These are phyloP conservation scores for Oscheius sp. DNA, from an alignment of 2,888 invertebrate species.

Conservation along the genomic window DNA sequence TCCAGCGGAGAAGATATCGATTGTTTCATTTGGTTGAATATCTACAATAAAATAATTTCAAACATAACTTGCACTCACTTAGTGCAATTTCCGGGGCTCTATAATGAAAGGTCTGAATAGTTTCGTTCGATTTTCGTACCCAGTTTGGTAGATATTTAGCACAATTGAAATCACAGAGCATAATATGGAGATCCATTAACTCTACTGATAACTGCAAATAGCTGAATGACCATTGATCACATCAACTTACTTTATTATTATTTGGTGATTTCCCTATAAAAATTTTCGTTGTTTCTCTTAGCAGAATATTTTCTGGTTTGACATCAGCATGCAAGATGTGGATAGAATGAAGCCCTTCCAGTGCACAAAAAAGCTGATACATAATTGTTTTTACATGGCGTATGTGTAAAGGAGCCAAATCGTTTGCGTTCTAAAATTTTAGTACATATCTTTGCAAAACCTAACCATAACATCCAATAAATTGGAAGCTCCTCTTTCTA, in stretches of 20 bases:
- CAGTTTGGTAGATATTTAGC: not conserved
- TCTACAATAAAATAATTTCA: not conserved
- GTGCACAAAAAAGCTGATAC: not conserved
- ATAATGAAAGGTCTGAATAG: slow-evolving; percentile 17
- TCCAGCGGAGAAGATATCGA: slow-evolving; percentile 4
- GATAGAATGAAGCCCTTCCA: not conserved
- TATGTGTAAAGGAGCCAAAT: not conserved
- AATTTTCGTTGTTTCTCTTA: not conserved
- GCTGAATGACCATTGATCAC: no score
- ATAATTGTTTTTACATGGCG: slow-evolving; percentile 3
- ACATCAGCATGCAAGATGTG: not conserved
- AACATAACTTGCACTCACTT: not conserved
- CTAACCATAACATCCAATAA: slow-evolving; percentile 1
- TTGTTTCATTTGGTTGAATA: not conserved
- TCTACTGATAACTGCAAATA: not conserved
- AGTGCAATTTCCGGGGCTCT: slow-evolving; percentile 17
- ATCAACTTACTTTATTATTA: not conserved
- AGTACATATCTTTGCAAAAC: not conserved
- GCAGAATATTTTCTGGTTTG: slow-evolving; percentile 19
- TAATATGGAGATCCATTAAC: not conserved
- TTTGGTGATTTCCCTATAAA: not conserved
- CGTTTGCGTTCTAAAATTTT: not conserved
- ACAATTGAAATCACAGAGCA: slow-evolving; percentile 23
- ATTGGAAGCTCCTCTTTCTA: slow-evolving; percentile 10
- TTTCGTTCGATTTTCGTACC: not conserved